These are phyloP conservation scores for Aspidiotus destructor DNA, from an alignment of 2,888 invertebrate species.

Conservation along the genomic window DNA sequence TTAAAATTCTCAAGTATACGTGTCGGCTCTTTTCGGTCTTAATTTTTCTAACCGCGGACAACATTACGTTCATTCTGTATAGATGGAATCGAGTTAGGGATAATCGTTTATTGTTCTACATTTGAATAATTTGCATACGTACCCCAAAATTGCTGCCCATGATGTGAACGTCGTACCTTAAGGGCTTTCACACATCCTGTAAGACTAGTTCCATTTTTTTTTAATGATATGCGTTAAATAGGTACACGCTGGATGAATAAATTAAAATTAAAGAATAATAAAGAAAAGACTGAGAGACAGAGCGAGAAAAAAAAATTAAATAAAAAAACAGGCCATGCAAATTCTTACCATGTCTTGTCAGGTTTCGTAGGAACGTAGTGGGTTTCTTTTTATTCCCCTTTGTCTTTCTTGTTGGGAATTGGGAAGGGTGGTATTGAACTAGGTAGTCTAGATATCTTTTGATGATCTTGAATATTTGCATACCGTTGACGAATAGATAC, in stretches of 20 bases:
- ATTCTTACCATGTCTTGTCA: constrained; percentile 16
- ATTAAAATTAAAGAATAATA: constrained; percentile 16
- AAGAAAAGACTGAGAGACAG: constrained; percentile 15
- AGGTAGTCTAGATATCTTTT: not conserved
- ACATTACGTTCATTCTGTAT: not conserved
- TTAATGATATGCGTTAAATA: constrained; percentile 28
- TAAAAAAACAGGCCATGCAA: not conserved
- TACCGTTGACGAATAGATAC: not conserved
- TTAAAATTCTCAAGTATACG: not conserved
- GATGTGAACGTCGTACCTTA: constrained; percentile 3
- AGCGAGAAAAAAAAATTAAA: constrained; percentile 6
- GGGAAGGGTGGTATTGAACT: no score
- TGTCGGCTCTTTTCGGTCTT: constrained; percentile 10
- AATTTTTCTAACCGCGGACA: constrained; percentile 25
- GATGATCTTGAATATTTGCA: not conserved
- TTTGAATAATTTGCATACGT: constrained; percentile 25
- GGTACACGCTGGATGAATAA: constrained; percentile 23
- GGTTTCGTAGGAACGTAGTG: not conserved
- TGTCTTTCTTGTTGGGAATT: no score
- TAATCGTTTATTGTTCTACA: constrained; percentile 28
- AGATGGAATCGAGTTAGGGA: constrained; percentile 15
- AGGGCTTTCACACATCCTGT: constrained; percentile 30
- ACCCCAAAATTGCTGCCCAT: constrained; percentile 1
- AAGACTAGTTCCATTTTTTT: constrained; percentile 12
- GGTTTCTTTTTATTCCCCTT: not conserved